These are phyloP conservation scores for Progne subis DNA, from an alignment of 2,113 vertebrate genomes.

Conservation along the genomic window DNA sequence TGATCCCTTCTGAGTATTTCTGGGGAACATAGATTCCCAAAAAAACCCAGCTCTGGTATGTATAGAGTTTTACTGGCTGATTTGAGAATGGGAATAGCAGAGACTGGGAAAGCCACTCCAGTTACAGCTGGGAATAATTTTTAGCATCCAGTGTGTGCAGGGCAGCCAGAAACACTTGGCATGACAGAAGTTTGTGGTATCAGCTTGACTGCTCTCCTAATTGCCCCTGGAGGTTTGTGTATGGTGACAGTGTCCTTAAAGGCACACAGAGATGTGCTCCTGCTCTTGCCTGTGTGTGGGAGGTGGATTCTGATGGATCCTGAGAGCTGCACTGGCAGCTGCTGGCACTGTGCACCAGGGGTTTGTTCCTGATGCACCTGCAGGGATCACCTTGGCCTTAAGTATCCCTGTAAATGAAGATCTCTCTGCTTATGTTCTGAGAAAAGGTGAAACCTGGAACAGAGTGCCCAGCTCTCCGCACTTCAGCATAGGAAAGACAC, in stretches of 20 bases:
- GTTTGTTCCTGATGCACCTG: background rate
- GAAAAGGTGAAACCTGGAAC: background rate
- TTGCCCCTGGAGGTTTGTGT: fast-evolving
- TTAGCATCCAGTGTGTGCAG: background rate
- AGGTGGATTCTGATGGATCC: fast-evolving
- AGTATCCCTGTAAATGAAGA: background rate
- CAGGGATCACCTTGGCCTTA: background rate
- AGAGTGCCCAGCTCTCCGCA: background rate
- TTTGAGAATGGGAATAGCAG: background rate
- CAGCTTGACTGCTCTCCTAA: background rate
- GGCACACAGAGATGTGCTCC: too few relatives aligned
- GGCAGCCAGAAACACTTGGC: background rate
- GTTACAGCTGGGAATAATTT: background rate
- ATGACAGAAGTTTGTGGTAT: fast-evolving
- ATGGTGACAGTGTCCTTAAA: background rate
- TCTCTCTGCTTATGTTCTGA: background rate
- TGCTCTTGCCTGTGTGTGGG: too few relatives aligned
- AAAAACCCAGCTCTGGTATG: background rate
- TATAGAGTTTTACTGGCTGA: background rate
- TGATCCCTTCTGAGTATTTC: background rate
- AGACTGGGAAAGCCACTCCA: background rate
- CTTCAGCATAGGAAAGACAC: background rate
- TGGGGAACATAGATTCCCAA: background rate
- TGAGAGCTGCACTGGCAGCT: background rate
- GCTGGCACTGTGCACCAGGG: background rate